phyloP scores from a whole-genome alignment of 35 echinoderm and acorn worm species.

The Strongylocentrotus purpuratus region DNA sequence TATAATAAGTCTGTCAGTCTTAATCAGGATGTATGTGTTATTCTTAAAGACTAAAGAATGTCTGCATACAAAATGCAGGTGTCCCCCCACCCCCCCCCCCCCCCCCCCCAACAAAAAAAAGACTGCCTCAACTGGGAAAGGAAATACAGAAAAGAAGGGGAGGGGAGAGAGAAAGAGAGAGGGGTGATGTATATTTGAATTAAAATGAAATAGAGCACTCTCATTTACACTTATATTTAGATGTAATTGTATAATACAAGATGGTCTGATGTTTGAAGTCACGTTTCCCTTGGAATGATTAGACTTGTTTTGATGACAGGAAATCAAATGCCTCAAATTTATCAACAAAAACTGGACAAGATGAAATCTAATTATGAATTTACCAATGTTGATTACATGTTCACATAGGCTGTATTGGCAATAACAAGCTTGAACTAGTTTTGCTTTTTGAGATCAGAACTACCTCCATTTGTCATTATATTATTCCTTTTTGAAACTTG shows the following conservation, averaged over 20 bases:
- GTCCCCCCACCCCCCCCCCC: too few species aligned
- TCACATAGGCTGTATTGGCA: background rate
- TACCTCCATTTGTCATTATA: background rate
- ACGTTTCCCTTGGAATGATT: background rate
- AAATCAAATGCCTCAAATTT: background rate
- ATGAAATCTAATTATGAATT: background rate
- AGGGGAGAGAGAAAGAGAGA: background rate
- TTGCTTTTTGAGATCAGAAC: background rate
- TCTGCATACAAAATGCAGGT: too few species aligned
- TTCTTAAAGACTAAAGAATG: too few species aligned
- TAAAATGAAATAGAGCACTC: background rate
- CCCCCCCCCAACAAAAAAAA: too few species aligned
- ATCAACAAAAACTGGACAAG: background rate
- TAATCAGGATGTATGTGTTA: too few species aligned
- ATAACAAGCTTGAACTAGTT: background rate
- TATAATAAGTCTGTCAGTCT: too few species aligned
- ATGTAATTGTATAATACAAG: background rate
- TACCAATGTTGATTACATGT: background rate
- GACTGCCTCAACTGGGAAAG: too few species aligned
- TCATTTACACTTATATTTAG: background rate
- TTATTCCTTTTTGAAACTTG: too few species aligned
- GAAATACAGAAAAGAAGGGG: background rate
- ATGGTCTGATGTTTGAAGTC: background rate
- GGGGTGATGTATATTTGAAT: background rate
- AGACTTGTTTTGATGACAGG: background rate